Evolutionary conservation across 2,888 invertebrate species (phyloP), one percentile per base, ranked within the genome.

Genomic region (Xanthia togata): DNA sequence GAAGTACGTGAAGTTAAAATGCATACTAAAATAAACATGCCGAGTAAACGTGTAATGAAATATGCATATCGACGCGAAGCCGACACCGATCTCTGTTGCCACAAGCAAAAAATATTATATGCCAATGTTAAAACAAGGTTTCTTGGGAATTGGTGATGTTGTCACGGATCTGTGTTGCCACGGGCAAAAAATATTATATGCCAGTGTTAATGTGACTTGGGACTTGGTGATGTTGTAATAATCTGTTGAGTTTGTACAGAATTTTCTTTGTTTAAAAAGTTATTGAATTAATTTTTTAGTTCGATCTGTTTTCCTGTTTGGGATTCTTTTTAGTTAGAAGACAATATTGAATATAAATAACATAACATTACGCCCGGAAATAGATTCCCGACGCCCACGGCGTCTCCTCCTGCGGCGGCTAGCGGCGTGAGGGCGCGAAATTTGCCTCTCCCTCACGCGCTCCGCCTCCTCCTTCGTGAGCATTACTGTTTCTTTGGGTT

Each of bases 11-110:
- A 79, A 83, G 81, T 83, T 74, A 86, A 85, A 85, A 86, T 68
- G 83, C 85, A 85, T 76, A 81, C 81, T 76, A 69, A 86, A 86
- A 83, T 76, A 85, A 86, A 86, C 83, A 86, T 70, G 50, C n/a
- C 73, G 57, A 73, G 86, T 86, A 86, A 85, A 81, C 78, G 78
- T 57, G 63, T 63, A 64, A 83, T 85, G 81, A 86, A 85, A 86
- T 85, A 86, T 85, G 86, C 81, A 86, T 81, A 86, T 81, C 78
- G 75, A 69, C 63, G 73, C 72, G 71, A 70, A 72, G 72, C 70
- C 72, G 63, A 65, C 84, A 67, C 70, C 67, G 59, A 68, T 84
- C 62, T 50, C 71, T 71, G 73, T 73, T 73, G 71, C 67, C 77
- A 44, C 62, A 80, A 67, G 75, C 57, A 78, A 86, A 83, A 85